Percentiles rank a stretch among this genome's conserved stretches.
Evolutionary conservation across 2,888 invertebrate genomes (phyloP).

Genomic region (Rosalia funebris): DNA sequence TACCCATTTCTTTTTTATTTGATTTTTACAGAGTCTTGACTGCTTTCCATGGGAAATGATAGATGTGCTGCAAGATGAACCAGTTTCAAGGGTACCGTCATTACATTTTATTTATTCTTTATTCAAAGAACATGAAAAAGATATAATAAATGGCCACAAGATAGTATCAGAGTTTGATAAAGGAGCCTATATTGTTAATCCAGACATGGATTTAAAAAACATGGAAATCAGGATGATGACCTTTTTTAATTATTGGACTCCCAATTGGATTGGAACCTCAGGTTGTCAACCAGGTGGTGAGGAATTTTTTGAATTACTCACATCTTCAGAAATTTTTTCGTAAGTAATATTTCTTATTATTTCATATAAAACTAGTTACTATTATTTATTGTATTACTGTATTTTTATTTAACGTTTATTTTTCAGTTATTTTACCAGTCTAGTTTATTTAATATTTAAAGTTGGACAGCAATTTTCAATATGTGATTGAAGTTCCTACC

Average conservation of each 20-base stretch:
- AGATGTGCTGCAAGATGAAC: conserved; percentile 72
- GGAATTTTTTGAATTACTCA: conserved; percentile 66
- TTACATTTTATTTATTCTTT: conserved; percentile 73
- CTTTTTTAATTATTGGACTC: conserved; percentile 66
- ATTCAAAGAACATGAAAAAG: conserved; percentile 70
- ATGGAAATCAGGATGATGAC: conserved; percentile 65
- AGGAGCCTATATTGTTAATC: conserved; percentile 75
- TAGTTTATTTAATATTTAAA: too few species aligned
- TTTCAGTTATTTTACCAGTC: too few species aligned
- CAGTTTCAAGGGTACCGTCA: conserved; percentile 80
- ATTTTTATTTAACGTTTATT: too few species aligned
- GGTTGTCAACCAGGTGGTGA: conserved; percentile 66
- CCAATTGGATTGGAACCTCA: conserved; percentile 64
- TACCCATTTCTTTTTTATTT: too few species aligned
- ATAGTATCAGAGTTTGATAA: conserved; percentile 64
- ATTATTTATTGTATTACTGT: background rate
- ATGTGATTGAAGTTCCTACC: too few species aligned
- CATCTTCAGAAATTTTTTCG: conserved; percentile 69
- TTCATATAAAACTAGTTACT: background rate
- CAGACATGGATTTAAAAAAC: conserved; percentile 67
- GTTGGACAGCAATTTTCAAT: too few species aligned
- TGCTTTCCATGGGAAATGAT: conserved; percentile 84
- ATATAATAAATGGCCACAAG: conserved; percentile 69
- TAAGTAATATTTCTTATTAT: conserved; percentile 59
- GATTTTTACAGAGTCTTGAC: conserved; percentile 72